These are phyloP conservation scores for Paracyprichromis sp. DNA, from an alignment of 2,113 vertebrate genomes.

Conservation along the genomic window DNA sequence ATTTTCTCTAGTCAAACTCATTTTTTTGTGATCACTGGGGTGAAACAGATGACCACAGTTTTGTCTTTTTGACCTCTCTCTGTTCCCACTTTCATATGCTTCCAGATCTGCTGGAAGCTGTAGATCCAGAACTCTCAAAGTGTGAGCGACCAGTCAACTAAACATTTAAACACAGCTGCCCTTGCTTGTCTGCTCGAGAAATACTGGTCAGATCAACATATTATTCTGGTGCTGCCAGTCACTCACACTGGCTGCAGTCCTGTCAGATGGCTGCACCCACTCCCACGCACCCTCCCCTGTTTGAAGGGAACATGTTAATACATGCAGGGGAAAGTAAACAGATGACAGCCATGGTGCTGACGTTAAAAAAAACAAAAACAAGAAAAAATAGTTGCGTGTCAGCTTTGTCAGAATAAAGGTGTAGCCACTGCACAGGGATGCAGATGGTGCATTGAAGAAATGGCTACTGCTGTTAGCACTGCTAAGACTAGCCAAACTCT, in stretches of 20 bases:
- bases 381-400: not conserved
- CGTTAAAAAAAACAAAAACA: not conserved
- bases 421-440: not conserved
- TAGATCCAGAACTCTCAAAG: not conserved
- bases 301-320: not conserved
- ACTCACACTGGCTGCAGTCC: not conserved
- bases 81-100: not conserved
- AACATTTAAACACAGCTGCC: not conserved
- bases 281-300: rapidly evolving
- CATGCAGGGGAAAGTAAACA: not conserved
- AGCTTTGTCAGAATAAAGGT: not conserved
- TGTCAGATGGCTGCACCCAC: not conserved
- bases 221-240: not conserved
- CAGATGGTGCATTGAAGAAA: not conserved
- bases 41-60: not conserved
- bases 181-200: not conserved
- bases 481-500: not conserved
- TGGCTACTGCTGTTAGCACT: not conserved
- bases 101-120: not conserved
- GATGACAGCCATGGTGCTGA: not conserved
- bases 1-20: not conserved
- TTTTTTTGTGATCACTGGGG: not conserved
- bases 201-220: not conserved
- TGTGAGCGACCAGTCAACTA: not conserved
- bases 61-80: not conserved